These are phyloP conservation scores for Sebastes miniatus DNA, from an alignment of 2,797 vertebrate species.

Conservation along the genomic window DNA sequence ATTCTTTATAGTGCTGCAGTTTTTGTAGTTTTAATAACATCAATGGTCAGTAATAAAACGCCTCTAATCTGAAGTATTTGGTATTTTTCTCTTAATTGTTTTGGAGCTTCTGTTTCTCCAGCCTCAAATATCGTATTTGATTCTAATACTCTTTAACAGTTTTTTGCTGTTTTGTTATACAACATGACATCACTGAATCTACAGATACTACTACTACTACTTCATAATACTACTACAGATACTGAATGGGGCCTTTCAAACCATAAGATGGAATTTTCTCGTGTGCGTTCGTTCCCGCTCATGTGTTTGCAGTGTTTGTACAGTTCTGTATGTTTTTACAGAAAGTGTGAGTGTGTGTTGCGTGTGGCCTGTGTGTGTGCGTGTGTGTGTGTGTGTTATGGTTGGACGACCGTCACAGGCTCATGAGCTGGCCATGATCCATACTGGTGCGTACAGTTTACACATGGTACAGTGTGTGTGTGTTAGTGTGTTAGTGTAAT, in stretches of 20 bases:
- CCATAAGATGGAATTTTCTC: conserved; percentile 22
- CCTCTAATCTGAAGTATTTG: not conserved
- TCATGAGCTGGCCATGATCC: conserved; percentile 68
- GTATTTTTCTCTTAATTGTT: not conserved
- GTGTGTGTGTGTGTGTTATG: conserved; percentile 56
- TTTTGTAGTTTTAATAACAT: not conserved
- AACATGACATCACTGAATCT: too few relatives aligned
- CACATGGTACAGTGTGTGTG: conserved; percentile 33
- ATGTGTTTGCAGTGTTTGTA: conserved; percentile 48
- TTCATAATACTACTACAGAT: too few relatives aligned
- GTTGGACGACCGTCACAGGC: conserved; percentile 61
- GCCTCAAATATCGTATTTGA: not conserved
- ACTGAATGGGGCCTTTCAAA: conserved; percentile 49
- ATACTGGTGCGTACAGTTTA: conserved; percentile 69
- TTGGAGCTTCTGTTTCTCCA: not conserved
- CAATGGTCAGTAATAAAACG: not conserved
- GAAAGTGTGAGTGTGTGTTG: conserved; percentile 38
- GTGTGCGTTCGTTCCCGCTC: conserved; percentile 39
- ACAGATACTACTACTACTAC: too few relatives aligned
- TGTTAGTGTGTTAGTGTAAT: conserved; percentile 5
- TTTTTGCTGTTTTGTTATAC: not conserved
- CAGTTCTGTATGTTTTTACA: conserved; percentile 66
- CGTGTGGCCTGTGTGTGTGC: conserved; percentile 41
- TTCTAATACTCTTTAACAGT: not conserved
- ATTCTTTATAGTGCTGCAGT: not conserved